Percentiles rank a stretch among this genome's conserved stretches.
Evolutionary conservation across 2,888 invertebrate genomes (phyloP).

Genomic region (Spisula subtruncata): DNA sequence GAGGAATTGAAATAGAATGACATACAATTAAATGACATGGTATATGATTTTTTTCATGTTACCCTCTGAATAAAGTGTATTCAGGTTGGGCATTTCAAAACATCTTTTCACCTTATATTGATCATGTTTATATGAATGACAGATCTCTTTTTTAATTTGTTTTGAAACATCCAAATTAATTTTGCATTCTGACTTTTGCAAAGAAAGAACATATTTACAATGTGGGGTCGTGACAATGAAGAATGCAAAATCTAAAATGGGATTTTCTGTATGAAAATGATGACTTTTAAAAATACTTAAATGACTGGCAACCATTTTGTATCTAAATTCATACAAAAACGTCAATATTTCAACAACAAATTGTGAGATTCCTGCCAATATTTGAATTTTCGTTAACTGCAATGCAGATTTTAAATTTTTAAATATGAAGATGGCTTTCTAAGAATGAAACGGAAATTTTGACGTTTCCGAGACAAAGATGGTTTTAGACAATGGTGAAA

Average conservation of each 20-base stretch:
- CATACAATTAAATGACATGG: not conserved
- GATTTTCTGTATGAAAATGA: constrained; percentile 24
- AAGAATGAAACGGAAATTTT: no score
- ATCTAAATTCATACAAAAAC: constrained; percentile 15
- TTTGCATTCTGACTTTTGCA: not conserved
- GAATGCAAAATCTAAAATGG: constrained; percentile 9
- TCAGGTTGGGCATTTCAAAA: no score
- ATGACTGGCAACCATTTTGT: not conserved
- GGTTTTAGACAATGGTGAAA: not conserved
- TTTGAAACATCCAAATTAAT: constrained; percentile 21
- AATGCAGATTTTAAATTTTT: not conserved
- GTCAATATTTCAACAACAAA: constrained; percentile 8
- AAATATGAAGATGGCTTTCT: no score
- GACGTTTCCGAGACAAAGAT: no score
- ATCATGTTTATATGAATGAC: no score
- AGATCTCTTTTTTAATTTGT: not conserved
- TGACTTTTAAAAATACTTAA: not conserved
- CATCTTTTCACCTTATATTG: no score
- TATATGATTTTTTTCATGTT: not conserved
- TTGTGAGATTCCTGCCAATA: not conserved
- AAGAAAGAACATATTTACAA: constrained; percentile 25
- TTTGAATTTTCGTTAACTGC: not conserved
- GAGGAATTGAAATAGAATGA: not conserved
- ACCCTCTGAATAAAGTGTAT: not conserved
- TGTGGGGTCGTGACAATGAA: not conserved